Conservation (phyloP, 2,888 invertebrate species). For the Mythimna pallens region DNA sequence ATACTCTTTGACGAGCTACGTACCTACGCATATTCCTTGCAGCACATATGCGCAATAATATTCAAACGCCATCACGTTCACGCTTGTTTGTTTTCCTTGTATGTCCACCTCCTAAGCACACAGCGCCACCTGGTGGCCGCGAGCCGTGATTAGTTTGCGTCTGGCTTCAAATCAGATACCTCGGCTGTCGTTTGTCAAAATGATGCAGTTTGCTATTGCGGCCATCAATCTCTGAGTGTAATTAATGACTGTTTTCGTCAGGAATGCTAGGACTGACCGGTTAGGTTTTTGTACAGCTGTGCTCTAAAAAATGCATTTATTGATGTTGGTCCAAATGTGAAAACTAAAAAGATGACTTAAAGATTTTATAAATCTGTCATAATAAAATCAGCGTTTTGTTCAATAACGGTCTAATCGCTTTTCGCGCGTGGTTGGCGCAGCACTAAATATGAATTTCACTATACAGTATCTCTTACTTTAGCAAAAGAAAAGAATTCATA, state of each 20-base stretch:
- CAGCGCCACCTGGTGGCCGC: constrained; percentile 54
- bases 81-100: constrained; percentile 30
- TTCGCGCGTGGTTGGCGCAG: too few species aligned
- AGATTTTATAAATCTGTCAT: not conserved
- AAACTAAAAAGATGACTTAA: not conserved
- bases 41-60: constrained; percentile 14
- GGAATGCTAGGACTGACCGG: not conserved
- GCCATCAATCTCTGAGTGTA: constrained; percentile 16
- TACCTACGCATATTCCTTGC: not conserved
- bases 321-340: not conserved
- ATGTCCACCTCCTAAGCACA: constrained; percentile 41
- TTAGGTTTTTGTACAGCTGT: not conserved
- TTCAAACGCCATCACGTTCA: constrained; percentile 12
- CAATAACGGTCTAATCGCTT: too few species aligned
- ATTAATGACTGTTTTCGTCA: constrained; percentile 23
- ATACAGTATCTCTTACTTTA: too few species aligned
- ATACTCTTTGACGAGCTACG: not conserved
- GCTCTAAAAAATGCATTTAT: not conserved
- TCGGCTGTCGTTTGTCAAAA: constrained; percentile 49
- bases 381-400: too few species aligned
- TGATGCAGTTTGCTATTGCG: constrained; percentile 30
- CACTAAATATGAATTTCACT: too few species aligned
- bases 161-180: constrained; percentile 56
- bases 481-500: too few species aligned
- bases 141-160: constrained; percentile 55